Evolutionary conservation across 2,113 vertebrate genomes (phyloP).

Genomic region (Rallus limicola): DNA sequence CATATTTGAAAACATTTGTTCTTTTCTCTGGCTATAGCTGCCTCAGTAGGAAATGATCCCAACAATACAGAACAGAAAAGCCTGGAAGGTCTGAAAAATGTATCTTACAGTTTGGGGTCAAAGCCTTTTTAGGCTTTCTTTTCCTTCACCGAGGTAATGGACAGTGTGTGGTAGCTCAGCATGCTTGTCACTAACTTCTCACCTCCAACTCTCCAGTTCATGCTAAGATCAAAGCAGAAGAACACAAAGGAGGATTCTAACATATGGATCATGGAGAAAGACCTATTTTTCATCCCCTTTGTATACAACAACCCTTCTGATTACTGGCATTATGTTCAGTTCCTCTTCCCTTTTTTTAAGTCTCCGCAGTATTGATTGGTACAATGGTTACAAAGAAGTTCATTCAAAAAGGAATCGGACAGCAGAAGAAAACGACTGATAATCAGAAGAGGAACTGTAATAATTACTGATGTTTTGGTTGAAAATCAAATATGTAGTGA

Average conservation of each 20-base stretch:
- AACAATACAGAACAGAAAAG: not conserved
- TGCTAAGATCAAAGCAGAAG: not conserved
- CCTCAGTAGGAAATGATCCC: not conserved
- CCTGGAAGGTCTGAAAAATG: not conserved
- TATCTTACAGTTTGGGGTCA: not conserved
- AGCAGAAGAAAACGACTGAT: not conserved
- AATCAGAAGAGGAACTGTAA: not conserved
- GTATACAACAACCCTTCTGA: not conserved
- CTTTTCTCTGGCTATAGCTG: not conserved
- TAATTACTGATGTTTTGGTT: not conserved
- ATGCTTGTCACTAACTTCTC: not conserved
- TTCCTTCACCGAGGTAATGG: not conserved
- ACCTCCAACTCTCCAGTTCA: not conserved
- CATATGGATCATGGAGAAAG: not conserved
- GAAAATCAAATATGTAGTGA: not conserved
- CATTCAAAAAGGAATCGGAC: not conserved
- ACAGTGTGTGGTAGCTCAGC: constrained; percentile 16
- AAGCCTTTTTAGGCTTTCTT: not conserved
- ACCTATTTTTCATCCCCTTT: not conserved
- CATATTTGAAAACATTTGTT: not conserved
- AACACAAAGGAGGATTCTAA: not conserved
- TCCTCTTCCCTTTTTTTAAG: not conserved
- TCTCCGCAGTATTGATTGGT: not conserved
- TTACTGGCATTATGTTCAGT: not conserved
- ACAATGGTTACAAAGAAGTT: not conserved